A percentile compares a stretch with the other conserved stretches of the same genome.
Conservation (phyloP, 2,113 vertebrate species). For the Proterorhinus semilunaris region DNA sequence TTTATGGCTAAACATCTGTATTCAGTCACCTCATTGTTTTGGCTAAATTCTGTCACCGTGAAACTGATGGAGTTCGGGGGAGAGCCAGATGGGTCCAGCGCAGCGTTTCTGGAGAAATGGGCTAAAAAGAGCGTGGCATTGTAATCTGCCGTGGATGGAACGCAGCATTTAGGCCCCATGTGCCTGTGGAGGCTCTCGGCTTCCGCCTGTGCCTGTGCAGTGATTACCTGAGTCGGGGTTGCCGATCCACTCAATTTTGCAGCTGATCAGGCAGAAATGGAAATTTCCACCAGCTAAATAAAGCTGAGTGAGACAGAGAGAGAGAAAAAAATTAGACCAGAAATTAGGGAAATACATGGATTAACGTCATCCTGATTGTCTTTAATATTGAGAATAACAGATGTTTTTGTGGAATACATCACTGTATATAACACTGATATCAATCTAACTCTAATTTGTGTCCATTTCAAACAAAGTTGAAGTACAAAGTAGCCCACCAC, state of each 20-base stretch:
- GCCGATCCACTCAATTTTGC: conserved; percentile 50
- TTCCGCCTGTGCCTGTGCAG: conserved; percentile 1
- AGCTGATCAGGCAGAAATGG: conserved; percentile 64
- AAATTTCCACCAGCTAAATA: conserved; percentile 37
- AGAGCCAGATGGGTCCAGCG: neutral
- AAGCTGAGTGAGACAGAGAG: conserved; percentile 3
- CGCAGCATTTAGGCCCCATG: neutral
- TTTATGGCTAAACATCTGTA: conserved; percentile 4
- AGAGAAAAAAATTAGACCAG: neutral
- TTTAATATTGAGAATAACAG: neutral
- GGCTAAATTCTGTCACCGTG: neutral
- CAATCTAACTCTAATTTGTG: neutral
- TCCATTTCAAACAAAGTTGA: neutral
- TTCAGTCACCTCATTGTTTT: neutral
- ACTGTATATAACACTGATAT: too few species aligned
- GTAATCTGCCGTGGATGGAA: neutral
- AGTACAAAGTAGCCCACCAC: too few species aligned
- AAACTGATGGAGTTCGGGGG: neutral
- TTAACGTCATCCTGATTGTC: neutral
- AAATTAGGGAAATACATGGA: neutral
- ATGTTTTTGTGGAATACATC: too few species aligned
- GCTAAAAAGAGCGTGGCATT: neutral
- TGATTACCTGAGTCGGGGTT: conserved; percentile 5
- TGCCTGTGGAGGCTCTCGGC: neutral
- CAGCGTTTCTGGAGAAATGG: neutral